phyloP scores from a whole-genome alignment of 1,140 invertebrate species.

The Theocolax elegans region DNA sequence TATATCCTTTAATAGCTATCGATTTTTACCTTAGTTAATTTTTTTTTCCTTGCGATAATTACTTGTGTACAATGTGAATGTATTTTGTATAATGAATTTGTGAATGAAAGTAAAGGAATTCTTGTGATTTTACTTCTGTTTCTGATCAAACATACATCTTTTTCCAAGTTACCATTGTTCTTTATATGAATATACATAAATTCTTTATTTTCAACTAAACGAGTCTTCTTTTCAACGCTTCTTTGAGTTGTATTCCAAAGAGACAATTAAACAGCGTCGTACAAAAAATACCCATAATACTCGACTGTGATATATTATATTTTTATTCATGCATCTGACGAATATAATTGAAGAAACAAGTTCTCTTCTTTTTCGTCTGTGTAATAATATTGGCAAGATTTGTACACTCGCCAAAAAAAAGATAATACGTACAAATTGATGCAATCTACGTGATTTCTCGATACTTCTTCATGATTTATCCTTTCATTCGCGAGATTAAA shows the following conservation, averaged over 20 bases:
- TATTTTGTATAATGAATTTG: slow-evolving; percentile 54
- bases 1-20: slow-evolving; percentile 49
- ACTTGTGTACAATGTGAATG: slow-evolving; percentile 51
- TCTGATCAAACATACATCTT: not conserved
- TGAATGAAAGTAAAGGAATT: slow-evolving; percentile 44
- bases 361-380: slow-evolving; percentile 13
- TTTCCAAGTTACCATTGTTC: slow-evolving; percentile 31
- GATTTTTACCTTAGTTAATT: slow-evolving; percentile 53
- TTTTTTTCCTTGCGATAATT: slow-evolving; percentile 49
- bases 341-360: slow-evolving; percentile 4
- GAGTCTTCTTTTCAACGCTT: slow-evolving; percentile 53
- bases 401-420: not conserved
- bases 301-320: slow-evolving; percentile 35
- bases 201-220: not conserved
- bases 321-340: slow-evolving; percentile 26
- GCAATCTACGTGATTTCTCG: slow-evolving; percentile 38
- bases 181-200: too few relatives aligned
- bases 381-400: slow-evolving; percentile 19
- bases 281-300: slow-evolving; percentile 33
- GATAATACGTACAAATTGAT: slow-evolving; percentile 22
- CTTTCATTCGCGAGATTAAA: slow-evolving; percentile 40
- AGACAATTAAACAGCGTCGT: slow-evolving; percentile 7
- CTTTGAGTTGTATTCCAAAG: slow-evolving; percentile 47
- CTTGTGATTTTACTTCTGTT: slow-evolving; percentile 46
- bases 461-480: slow-evolving; percentile 12